phyloP scores from a whole-genome alignment of 2,888 invertebrate species.

The Chalcis sispes region DNA sequence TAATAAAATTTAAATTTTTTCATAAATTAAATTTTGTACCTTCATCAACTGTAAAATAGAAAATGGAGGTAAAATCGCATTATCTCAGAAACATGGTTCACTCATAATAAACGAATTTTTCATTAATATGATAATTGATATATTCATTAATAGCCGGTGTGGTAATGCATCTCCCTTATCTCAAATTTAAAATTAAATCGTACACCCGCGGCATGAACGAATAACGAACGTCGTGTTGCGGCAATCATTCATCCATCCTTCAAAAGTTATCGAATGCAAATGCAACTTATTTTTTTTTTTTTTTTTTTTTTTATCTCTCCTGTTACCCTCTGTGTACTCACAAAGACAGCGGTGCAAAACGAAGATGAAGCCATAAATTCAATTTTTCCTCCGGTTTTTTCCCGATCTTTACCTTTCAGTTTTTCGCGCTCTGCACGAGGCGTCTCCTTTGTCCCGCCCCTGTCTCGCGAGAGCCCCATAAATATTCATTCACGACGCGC shows the following conservation, averaged over 20 bases:
- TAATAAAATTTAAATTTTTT: too few species aligned
- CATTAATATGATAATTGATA: too few species aligned
- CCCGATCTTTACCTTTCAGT: neutral
- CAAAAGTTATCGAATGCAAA: conserved; percentile 41
- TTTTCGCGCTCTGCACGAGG: neutral
- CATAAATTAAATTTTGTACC: too few species aligned
- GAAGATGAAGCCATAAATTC: conserved; percentile 60
- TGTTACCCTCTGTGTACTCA: too few species aligned
- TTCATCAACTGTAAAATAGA: too few species aligned
- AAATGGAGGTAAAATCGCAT: neutral
- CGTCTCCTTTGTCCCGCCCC: neutral
- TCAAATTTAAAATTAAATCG: conserved; percentile 35
- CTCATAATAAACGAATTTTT: conserved; percentile 25
- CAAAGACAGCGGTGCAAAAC: too few species aligned
- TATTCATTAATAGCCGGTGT: too few species aligned
- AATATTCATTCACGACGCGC: conserved; percentile 60
- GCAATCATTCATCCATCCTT: neutral
- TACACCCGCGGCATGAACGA: too few species aligned
- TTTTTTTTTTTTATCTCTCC: conserved; percentile 2
- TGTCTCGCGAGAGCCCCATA: conserved; percentile 52
- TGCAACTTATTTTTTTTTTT: too few species aligned
- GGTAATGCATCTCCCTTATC: conserved; percentile 30
- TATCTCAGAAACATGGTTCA: neutral
- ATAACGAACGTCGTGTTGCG: neutral
- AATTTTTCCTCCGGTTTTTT: conserved; percentile 54